A percentile compares a stretch with the other conserved stretches of the same genome.
Evolutionary conservation across 2,888 invertebrate genomes (phyloP).

Genomic region (Tenthredo mesomela): DNA sequence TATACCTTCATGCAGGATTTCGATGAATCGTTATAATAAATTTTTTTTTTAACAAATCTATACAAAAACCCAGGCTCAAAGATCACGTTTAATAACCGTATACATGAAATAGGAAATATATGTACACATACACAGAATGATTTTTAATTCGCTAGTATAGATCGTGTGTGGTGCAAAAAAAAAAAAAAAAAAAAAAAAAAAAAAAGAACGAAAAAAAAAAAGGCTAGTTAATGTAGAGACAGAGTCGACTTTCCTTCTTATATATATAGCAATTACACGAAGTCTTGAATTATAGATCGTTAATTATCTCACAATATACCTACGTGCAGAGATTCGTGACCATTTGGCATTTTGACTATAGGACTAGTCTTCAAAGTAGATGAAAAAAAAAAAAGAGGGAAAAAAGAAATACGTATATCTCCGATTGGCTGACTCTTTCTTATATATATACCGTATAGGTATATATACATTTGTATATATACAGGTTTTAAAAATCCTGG

Average conservation of each 20-base stretch:
- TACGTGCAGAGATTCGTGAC: constrained; percentile 19
- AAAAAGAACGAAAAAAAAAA: not conserved
- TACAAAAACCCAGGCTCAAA: not conserved
- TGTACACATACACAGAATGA: not conserved
- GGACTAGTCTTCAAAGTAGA: constrained; percentile 4
- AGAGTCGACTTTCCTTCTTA: constrained; percentile 26
- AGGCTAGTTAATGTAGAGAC: not conserved
- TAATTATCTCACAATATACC: not conserved
- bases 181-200: not conserved
- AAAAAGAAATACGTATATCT: not conserved
- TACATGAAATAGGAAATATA: not conserved
- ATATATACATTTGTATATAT: not conserved
- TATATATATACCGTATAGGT: not conserved
- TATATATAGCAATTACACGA: not conserved
- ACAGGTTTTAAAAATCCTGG: not conserved
- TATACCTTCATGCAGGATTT: not conserved
- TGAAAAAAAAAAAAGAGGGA: not conserved
- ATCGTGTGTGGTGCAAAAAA: not conserved
- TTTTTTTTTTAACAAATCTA: not conserved
- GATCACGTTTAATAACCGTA: not conserved
- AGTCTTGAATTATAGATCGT: constrained; percentile 14
- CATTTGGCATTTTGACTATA: constrained; percentile 1
- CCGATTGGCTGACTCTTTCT: not conserved
- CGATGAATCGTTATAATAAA: not conserved
- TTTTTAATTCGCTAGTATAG: not conserved